Percentiles rank a stretch among this genome's conserved stretches.
These are phyloP conservation scores for Stenchaetothrips biformis DNA, from an alignment of 2,888 invertebrate species.

Conservation along the genomic window DNA sequence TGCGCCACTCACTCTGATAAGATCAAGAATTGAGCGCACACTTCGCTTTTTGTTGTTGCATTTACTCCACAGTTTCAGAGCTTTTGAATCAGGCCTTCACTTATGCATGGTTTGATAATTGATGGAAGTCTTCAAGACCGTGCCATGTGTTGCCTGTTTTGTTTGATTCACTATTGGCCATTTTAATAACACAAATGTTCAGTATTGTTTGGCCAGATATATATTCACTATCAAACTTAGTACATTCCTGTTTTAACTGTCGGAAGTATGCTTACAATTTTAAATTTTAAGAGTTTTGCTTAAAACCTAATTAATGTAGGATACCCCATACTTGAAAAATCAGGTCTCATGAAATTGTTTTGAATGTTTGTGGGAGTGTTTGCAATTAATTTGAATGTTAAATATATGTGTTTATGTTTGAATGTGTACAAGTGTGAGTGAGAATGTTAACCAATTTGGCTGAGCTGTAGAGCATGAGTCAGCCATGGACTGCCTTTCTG, in stretches of 20 bases:
- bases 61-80: constrained; percentile 23
- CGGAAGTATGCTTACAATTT: neutral
- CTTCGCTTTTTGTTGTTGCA: constrained; percentile 21
- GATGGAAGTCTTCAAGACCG: neutral
- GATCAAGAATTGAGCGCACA: constrained; percentile 9
- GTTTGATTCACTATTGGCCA: constrained; percentile 11
- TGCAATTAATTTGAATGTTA: constrained; percentile 17
- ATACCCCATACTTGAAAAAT: neutral
- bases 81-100: constrained; percentile 18
- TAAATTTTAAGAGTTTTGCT: constrained; percentile 10
- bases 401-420: neutral
- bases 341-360: neutral
- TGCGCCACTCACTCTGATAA: constrained; percentile 14
- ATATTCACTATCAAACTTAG: constrained; percentile 1
- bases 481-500: neutral
- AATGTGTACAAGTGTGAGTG: neutral
- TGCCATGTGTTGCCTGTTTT: constrained; percentile 22
- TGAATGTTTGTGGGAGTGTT: constrained; percentile 4
- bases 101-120: constrained; percentile 21
- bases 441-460: neutral
- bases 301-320: neutral
- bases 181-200: constrained; percentile 11
- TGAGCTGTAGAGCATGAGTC: constrained; percentile 18
- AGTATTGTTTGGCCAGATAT: constrained; percentile 20
- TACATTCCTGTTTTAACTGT: neutral